Evolutionary conservation across 92 coral and sea anemone genomes (phyloP), one percentile per base, ranked within the genome.

Genomic region (Anthopleura xanthogrammica): DNA sequence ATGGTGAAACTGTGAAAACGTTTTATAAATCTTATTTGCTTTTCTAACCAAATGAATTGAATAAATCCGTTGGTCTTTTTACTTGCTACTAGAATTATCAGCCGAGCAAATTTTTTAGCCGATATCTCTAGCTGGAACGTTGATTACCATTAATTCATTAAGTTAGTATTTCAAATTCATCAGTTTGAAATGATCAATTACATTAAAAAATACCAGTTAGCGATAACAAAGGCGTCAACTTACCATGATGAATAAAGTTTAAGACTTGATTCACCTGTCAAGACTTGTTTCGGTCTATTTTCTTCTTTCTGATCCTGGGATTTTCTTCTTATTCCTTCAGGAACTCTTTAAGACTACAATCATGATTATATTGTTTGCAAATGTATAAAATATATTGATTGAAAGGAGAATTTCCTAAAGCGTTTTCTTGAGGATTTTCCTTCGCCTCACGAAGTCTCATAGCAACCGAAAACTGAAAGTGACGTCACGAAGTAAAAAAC

Each of bases 381-480:
- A 66, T 4, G 16, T 23, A 22, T 36, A 41, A 29, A 81, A 68
- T 50, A 20, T 46, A 22, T 23, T 11, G 56, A 16, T 2, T 10
- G 24, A 77, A 77, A 77, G 64, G 41, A 20, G 41, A 77, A 46
- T 77, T 20, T 14, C 22, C 3, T 58, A 41, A 13, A 58, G 82
- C 70, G 75, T 60, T 17, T 80, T 5, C 65, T 52, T 66, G 84
- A 70, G 84, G 84, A 81, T 81, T 71, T 68, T 70, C 74, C 41
- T 68, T 36, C 6, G 42, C 16, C 68, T 41, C 16, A n/a, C 39
- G 14, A 60, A 41, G 83, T 81, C 77, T 81, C 84, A 16, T 81
- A 70, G 84, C 84, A 81, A 81, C 84, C 24, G 84, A 57, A 62
- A 70, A 75, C 83, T 12, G 83, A 52, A 41, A 75, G 22, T 81